Evolutionary conservation across 2,888 invertebrate species (phyloP).

Genomic region (Dioctria linearis): DNA sequence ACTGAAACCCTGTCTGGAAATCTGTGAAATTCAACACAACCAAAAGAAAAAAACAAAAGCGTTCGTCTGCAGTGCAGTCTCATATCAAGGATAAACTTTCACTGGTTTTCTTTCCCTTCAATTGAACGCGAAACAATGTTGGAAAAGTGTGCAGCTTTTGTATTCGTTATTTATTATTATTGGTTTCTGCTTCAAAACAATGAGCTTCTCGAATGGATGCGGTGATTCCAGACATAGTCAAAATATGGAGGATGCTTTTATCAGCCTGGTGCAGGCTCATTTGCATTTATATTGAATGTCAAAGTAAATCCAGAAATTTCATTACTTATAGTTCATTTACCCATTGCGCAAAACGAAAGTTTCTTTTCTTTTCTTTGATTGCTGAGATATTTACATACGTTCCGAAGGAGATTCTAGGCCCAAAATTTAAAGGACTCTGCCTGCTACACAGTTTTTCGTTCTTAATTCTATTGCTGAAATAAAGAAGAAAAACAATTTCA

Average conservation of each 20-base stretch:
- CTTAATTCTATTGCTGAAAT: background rate
- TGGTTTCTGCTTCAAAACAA: background rate
- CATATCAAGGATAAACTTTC: background rate
- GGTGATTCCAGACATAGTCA: background rate
- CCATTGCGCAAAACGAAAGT: background rate
- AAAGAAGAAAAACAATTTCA: background rate
- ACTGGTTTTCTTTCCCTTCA: background rate
- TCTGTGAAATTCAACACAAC: too few species aligned
- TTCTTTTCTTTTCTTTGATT: too few species aligned
- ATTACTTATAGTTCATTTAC: conserved; percentile 55
- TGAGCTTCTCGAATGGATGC: background rate
- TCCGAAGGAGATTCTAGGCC: too few species aligned
- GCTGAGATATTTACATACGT: too few species aligned
- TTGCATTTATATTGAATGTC: conserved; percentile 56
- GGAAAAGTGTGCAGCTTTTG: background rate
- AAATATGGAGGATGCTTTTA: conserved; percentile 9
- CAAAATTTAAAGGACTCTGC: too few species aligned
- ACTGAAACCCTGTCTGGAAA: too few species aligned
- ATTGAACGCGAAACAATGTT: background rate
- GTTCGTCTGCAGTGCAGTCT: too few species aligned
- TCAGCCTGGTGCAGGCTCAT: conserved; percentile 32
- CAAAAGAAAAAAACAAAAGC: too few species aligned
- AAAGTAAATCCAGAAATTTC: conserved; percentile 46
- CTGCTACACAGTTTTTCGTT: background rate
- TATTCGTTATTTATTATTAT: background rate